Evolutionary conservation across 2,888 invertebrate genomes (phyloP).

Genomic region (Calameuta idolon): DNA sequence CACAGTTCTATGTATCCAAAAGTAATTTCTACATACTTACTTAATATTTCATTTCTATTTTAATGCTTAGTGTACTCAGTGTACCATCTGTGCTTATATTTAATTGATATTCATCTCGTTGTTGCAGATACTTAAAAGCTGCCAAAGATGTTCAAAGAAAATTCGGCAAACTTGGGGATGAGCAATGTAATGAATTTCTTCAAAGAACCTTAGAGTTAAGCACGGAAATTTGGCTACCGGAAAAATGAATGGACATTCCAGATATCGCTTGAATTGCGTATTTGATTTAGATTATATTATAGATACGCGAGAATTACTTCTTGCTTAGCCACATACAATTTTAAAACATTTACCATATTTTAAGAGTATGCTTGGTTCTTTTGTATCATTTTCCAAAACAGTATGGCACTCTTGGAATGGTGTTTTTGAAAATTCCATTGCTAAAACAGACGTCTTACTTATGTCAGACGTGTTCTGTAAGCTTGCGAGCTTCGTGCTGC

Average conservation of each 20-base stretch:
- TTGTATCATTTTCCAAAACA: background rate
- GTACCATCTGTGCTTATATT: background rate
- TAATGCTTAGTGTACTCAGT: background rate
- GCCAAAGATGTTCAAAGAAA: conserved; percentile 68
- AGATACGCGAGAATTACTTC: background rate
- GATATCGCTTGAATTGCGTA: background rate
- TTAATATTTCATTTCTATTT: background rate
- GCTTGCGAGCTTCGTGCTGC: background rate
- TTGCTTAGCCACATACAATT: background rate
- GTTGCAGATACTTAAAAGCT: conserved; percentile 66
- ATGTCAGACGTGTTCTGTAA: background rate
- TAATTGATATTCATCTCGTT: conserved; percentile 18
- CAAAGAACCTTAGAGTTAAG: conserved; percentile 66
- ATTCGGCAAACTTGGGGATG: conserved; percentile 68
- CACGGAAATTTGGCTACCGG: conserved; percentile 71
- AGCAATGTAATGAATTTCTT: conserved; percentile 68
- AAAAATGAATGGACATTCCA: conserved; percentile 55
- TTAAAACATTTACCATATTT: background rate
- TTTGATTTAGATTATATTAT: background rate
- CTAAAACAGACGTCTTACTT: background rate
- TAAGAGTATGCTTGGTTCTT: background rate
- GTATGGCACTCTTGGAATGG: background rate
- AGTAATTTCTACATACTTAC: conserved; percentile 40
- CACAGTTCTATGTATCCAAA: conserved; percentile 58
- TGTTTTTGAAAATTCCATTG: background rate